Base-by-base conservation (phyloP, 2,797 vertebrate genomes). In the Carcharodon carcharias region DNA sequence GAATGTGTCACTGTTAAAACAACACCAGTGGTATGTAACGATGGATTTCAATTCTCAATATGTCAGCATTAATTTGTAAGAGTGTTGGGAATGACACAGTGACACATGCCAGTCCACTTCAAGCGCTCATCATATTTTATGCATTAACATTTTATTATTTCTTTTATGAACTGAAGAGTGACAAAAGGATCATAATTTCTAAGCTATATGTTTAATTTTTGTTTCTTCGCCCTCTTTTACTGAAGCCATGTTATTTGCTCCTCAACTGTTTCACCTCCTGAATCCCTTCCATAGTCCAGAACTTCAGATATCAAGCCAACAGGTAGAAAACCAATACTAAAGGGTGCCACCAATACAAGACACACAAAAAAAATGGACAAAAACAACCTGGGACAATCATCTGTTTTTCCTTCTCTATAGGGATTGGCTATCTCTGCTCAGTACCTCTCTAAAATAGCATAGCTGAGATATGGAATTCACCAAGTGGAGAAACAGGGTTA, bases 21-120 rank as follows among this genome's bases (percentile, higher is more conserved):
- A 95, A 56, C 50, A 77, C 26, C 45, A 77, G 69, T 95, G 94
- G 50, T 77, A 56, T 58, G 50, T 77, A 50, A 95, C 94, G 56
- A 73, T 56, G 45, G 94, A 95, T 95, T 95, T 95, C 50, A 95
- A 54, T 54, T 95, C 94, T 56, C 94, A n/a, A 26, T 95, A 95
- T 58, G 94, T 95, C 94, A 95, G 50, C 56, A 45, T 95, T 71
- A 35, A 95, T 95, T 95, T 95, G 71, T 26, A 95, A 35, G 11
- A 73, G 94, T 58, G 91, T 26, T 67, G 91, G 91, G n/a, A 95
- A 77, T 95, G 58, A 77, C 26, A 77, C 28, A 73, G 71, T 95
- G 94, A 71, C 94, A 95, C 50, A 56, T 95, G 50, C 71, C 94
- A n/a, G 69, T 95, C 94, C 54, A 58, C 26, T 95, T 95, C 69